Percentiles rank a stretch among this genome's conserved stretches.
phyloP scores from a whole-genome alignment of 2,113 vertebrate genomes.

The Phyllopteryx taeniolatus region DNA sequence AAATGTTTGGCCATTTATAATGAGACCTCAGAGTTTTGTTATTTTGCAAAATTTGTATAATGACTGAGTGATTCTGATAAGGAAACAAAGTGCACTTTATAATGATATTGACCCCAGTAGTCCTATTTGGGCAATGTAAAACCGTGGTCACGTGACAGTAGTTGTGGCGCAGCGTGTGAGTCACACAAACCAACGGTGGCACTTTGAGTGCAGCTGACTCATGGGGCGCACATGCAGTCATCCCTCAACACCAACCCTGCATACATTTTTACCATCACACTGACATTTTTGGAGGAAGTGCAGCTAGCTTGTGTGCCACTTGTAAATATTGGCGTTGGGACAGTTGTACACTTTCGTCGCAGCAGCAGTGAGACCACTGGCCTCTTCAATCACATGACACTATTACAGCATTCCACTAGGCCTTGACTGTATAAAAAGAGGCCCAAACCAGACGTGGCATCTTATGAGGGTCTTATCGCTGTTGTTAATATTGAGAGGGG shows the following conservation, averaged over 20 bases:
- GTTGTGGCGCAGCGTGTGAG: background rate
- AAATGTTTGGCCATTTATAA: too few species aligned
- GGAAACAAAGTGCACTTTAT: background rate
- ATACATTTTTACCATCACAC: background rate
- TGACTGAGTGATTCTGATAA: too few species aligned
- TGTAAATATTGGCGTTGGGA: background rate
- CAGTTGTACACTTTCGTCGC: background rate
- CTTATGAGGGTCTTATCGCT: background rate
- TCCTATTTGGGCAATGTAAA: background rate
- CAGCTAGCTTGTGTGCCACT: background rate
- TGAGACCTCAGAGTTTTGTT: too few species aligned
- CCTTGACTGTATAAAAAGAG: background rate
- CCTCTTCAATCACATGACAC: background rate
- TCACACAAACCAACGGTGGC: background rate
- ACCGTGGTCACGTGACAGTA: background rate
- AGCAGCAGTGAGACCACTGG: background rate
- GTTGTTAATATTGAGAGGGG: background rate
- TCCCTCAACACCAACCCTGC: background rate
- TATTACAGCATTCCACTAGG: background rate
- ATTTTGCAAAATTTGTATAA: too few species aligned
- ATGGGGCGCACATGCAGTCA: background rate
- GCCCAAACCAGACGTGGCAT: background rate
- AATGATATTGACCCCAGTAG: background rate
- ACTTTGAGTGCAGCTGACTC: conserved; percentile 1
- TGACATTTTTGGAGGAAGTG: background rate